Evolutionary conservation across 2,797 vertebrate species (phyloP), one percentile per base, ranked within the genome.

Genomic region (Periparus ater): DNA sequence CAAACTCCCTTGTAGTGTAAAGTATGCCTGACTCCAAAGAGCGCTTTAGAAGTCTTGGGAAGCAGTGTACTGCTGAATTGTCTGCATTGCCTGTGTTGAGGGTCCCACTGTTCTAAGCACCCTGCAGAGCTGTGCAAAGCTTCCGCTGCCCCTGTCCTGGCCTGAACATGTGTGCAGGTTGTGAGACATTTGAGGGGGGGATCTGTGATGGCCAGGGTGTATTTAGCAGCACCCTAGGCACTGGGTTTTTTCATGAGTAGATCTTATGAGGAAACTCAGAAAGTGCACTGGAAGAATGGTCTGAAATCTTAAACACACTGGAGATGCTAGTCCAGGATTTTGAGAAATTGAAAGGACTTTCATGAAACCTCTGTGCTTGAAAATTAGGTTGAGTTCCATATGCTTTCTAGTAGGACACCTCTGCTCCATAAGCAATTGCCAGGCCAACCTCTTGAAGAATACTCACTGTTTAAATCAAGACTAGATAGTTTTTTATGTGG

Each of bases 141-240:
- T 77, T 50, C 67, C 79, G 63, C 25, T 0, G 1, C 7, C 25
- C 16, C 50, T 38, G 12, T 4, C 42, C 13, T 12, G 9, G 38
- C 55, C 36, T 1, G 8, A 55, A 5, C 9, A 1, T 0, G 8
- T 4, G 36, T 38, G 29, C 16, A 34, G 48, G 30, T 5, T 19
- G 19, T 7, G 51, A 36, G 10, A 34, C 10, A 2, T 48, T 8
- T 11, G 14, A 58, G 17, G 7, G 44, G 63, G 34, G n/a, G 10
- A 40, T 44, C 36, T 44, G 32, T 18, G 63, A 23, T 42, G 65
- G 13, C 58, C 34, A 53, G 57, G 34, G 15, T 63, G 21, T 55
- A 29, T 72, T 80, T 78, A 67, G n/a, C 11, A 86, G 76, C 66
- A 58, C 0, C 5, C 20, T 25, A 25, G 62, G 40, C 17, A 36